Percentiles rank a stretch among this genome's conserved stretches.
phyloP scores from a whole-genome alignment of 2,797 vertebrate genomes.

The Sardinella longiceps region DNA sequence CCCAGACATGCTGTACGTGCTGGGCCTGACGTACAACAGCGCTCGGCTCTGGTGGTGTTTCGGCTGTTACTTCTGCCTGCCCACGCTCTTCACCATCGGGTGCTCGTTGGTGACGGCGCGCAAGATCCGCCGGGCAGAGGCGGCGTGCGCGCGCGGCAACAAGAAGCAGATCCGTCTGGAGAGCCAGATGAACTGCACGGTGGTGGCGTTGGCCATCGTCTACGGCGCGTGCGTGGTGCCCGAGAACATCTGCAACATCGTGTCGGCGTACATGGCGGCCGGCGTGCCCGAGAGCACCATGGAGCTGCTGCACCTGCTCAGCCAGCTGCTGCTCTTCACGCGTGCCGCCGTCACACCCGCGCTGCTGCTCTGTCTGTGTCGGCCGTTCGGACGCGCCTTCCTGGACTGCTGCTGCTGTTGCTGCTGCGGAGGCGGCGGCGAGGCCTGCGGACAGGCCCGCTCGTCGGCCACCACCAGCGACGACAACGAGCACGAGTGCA shows the following conservation, averaged over 20 bases:
- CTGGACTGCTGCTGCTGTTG: slow-evolving; percentile 97
- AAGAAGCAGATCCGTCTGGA: slow-evolving; percentile 96
- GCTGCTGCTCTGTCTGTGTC: slow-evolving; percentile 93
- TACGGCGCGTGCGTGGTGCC: slow-evolving; percentile 96
- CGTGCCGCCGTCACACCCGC: slow-evolving; percentile 94
- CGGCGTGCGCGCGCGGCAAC: slow-evolving; percentile 89
- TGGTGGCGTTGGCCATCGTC: slow-evolving; percentile 94
- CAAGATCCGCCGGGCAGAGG: slow-evolving; percentile 90
- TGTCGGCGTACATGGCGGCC: slow-evolving; percentile 93
- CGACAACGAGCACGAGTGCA: slow-evolving; percentile 96
- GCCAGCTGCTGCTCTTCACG: slow-evolving; percentile 94
- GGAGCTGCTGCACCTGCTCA: slow-evolving; percentile 92
- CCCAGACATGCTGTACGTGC: slow-evolving; percentile 91
- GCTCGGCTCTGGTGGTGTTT: slow-evolving; percentile 99
- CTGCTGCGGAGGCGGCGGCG: slow-evolving; percentile 69
- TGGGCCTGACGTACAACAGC: slow-evolving; percentile 92
- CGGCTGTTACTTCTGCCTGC: slow-evolving; percentile 96
- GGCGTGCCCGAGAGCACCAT: slow-evolving; percentile 90
- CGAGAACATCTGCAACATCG: slow-evolving; percentile 98
- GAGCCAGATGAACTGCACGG: slow-evolving; percentile 98
- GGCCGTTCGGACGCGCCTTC: slow-evolving; percentile 92
- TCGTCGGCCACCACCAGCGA: slow-evolving; percentile 91
- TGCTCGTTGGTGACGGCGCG: slow-evolving; percentile 92
- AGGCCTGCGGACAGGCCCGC: slow-evolving; percentile 67
- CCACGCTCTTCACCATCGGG: slow-evolving; percentile 95